A percentile compares a stretch with the other conserved stretches of the same genome.
These are phyloP conservation scores for Apodemus agrarius DNA, from an alignment of 2,797 vertebrate species.

Conservation along the genomic window DNA sequence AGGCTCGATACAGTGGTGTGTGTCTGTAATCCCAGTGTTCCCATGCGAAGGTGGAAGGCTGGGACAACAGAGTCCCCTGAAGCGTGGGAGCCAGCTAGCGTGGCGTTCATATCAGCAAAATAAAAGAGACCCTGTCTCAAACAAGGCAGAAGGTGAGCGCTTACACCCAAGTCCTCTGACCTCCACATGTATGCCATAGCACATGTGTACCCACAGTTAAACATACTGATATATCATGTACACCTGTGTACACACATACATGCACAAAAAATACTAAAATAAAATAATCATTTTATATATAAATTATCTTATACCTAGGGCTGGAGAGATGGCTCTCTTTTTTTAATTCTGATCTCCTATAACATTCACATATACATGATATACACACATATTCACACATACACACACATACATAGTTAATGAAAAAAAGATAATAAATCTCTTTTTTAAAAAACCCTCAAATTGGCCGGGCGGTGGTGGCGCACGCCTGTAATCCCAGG, in stretches of 20 bases:
- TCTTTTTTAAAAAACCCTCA: not conserved
- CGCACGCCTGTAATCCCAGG: too few species aligned
- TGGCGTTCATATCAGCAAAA: not conserved
- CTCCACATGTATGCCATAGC: not conserved
- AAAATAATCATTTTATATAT: conserved; percentile 20
- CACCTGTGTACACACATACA: not conserved
- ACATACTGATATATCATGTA: not conserved
- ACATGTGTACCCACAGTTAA: not conserved
- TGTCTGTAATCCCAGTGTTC: not conserved
- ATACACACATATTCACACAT: not conserved
- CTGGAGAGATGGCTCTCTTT: not conserved
- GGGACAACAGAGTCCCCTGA: not conserved
- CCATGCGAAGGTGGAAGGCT: not conserved
- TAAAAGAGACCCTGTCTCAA: not conserved
- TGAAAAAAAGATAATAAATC: not conserved
- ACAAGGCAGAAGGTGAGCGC: not conserved
- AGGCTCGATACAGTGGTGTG: not conserved
- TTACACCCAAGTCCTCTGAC: not conserved
- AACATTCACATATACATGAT: not conserved
- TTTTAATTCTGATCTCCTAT: not conserved
- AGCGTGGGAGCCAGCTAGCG: not conserved
- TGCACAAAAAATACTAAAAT: conserved; percentile 16
- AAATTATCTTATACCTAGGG: not conserved
- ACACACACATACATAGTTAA: not conserved
- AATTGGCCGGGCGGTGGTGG: too few species aligned